Percentiles rank a stretch among this genome's conserved stretches.
phyloP scores from a whole-genome alignment of 2,797 vertebrate genomes.

The Rhinogobio ventralis region DNA sequence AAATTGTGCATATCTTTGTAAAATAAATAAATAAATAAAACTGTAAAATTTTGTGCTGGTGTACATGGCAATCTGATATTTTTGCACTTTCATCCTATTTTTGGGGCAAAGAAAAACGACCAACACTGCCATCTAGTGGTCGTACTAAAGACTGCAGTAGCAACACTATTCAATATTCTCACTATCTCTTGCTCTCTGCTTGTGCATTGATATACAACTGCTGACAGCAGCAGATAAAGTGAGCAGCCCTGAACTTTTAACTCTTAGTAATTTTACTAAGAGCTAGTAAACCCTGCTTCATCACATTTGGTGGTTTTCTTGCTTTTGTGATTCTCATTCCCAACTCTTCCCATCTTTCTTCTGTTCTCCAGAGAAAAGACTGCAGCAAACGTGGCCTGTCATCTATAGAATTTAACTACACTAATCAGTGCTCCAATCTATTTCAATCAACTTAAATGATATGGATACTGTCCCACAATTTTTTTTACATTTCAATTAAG shows the following conservation, averaged over 20 bases:
- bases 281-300: neutral
- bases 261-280: neutral
- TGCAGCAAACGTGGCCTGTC: neutral
- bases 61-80: neutral
- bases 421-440: neutral
- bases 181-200: neutral
- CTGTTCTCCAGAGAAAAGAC: neutral
- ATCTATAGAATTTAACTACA: neutral
- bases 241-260: neutral
- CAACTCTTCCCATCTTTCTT: neutral
- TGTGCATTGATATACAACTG: neutral
- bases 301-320: neutral
- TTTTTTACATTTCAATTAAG: neutral
- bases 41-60: neutral
- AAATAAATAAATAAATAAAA: neutral
- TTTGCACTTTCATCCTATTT: neutral
- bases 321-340: conserved; percentile 10
- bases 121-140: conserved; percentile 34
- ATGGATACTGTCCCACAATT: neutral
- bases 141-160: neutral
- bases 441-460: neutral
- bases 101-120: neutral
- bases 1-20: neutral
- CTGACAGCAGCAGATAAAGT: conserved; percentile 5
- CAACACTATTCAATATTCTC: neutral